These are phyloP conservation scores for Tenrec ecaudatus DNA, from an alignment of 2,113 vertebrate species.

Conservation along the genomic window DNA sequence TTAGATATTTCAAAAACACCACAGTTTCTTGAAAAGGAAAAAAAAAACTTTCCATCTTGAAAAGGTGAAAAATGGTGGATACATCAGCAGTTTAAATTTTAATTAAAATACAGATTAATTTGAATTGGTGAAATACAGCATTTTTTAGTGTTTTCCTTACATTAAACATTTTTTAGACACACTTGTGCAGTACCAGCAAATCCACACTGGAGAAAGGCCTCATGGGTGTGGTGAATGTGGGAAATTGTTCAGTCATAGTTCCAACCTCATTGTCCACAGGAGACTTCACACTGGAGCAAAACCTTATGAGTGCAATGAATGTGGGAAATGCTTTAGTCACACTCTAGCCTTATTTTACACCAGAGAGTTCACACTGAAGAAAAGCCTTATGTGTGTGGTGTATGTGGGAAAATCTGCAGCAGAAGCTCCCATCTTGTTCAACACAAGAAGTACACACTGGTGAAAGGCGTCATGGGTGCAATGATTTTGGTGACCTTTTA, in stretches of 20 bases:
- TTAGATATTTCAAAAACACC: too few species aligned
- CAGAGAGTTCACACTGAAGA: conserved; percentile 72
- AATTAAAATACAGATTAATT: too few species aligned
- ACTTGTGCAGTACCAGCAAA: conserved; percentile 68
- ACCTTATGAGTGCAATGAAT: conserved; percentile 76
- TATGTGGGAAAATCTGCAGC: conserved; percentile 76
- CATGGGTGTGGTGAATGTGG: conserved; percentile 70
- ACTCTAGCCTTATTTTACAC: conserved; percentile 76
- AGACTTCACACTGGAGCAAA: conserved; percentile 76
- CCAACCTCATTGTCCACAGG: conserved; percentile 73
- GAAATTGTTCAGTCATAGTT: conserved; percentile 72
- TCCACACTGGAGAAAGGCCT: conserved; percentile 76
- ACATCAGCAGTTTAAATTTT: too few species aligned
- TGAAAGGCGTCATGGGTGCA: conserved; percentile 86
- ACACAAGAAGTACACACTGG: conserved; percentile 71
- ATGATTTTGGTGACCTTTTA: background rate
- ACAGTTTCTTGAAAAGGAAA: too few species aligned
- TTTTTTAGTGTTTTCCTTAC: too few species aligned
- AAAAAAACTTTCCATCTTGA: too few species aligned
- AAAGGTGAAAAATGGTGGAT: too few species aligned
- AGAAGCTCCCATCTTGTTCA: conserved; percentile 76
- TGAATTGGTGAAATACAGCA: too few species aligned
- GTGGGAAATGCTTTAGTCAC: conserved; percentile 77
- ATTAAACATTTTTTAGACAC: conserved; percentile 30
- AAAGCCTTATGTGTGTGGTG: conserved; percentile 73